A percentile compares a stretch with the other conserved stretches of the same genome.
phyloP scores from a whole-genome alignment of 1,140 invertebrate species.

The Drosophila pachea region DNA sequence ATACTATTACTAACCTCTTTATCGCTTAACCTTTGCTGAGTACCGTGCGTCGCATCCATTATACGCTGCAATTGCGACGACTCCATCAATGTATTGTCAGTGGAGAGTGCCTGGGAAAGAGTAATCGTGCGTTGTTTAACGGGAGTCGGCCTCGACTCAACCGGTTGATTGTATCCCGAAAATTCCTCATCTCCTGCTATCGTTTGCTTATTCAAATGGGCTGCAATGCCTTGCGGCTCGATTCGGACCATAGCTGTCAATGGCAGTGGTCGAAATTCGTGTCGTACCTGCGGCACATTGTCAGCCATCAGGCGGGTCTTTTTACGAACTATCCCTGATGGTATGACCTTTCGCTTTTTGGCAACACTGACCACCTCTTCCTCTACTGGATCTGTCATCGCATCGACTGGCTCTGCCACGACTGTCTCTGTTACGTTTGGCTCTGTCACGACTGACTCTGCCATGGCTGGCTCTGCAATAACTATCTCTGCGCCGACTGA shows the following conservation, averaged over 20 bases:
- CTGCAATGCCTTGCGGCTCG: background rate
- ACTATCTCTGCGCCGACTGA: too few species aligned
- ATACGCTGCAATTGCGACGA: constrained; percentile 43
- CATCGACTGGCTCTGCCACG: too few species aligned
- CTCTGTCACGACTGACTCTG: too few species aligned
- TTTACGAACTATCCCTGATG: constrained; percentile 6
- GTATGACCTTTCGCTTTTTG: background rate
- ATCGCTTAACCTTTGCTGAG: constrained; percentile 48
- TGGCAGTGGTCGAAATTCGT: constrained; percentile 52
- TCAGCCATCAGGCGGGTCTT: constrained; percentile 29
- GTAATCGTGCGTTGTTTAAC: constrained; percentile 5
- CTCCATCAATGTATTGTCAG: constrained; percentile 43
- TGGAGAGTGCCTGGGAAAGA: constrained; percentile 46
- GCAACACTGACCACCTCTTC: too few species aligned
- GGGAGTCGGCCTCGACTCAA: too few species aligned
- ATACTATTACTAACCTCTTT: constrained; percentile 7
- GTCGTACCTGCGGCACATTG: constrained; percentile 52
- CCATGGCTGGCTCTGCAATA: too few species aligned
- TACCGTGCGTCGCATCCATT: constrained; percentile 22
- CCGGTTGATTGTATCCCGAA: background rate
- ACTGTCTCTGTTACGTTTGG: too few species aligned
- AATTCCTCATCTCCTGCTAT: background rate
- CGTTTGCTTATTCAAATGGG: too few species aligned
- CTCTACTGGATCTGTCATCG: too few species aligned
- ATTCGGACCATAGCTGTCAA: constrained; percentile 24